Evolutionary conservation across 2,113 vertebrate genomes (phyloP), one percentile per base, ranked within the genome.

Genomic region (Neolamprologus toae): DNA sequence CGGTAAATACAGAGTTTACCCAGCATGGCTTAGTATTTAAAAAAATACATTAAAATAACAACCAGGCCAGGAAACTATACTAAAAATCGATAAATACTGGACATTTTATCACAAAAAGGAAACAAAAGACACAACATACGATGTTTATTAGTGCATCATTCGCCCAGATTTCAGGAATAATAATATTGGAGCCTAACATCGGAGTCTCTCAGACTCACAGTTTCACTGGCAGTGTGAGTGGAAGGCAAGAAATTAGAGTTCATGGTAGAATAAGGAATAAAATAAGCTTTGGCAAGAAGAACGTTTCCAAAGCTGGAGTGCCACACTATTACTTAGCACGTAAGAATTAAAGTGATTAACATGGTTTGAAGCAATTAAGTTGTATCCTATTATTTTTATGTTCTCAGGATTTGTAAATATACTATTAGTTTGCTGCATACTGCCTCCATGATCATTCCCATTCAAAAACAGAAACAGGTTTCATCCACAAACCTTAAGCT

Each of bases 281-380:
- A 76, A 76, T 31, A 49, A 71, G n/a, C n/a, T 83, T 19, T 54
- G 45, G 33, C 78, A 87, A 37, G 9, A 51, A 35, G 33, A 51
- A 53, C 5, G 9, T 49, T 80, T 63, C 61, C 42, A 55, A 40
- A 71, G 26, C 86, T 53, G 26, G 59, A 19, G 19, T 23, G 21
- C 35, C 61, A 55, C 4, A 0, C 80, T 81, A 78, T 87, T 71
- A 80, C 21, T 28, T 82, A 80, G 66, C 78, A 84, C 42, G 9
- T 37, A 31, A 7, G 16, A 59, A 81, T 84, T 33, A 63, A 78
- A 84, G 82, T 63, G 80, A 88, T 89, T 84, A 86, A 54, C 26
- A 42, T 45, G 42, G 81, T 82, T 86, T 81, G 86, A 85, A 90
- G 86, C 82, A 86, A 21, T 82, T 47, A 63, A 19, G 45, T 37